Percentiles rank a stretch among this genome's conserved stretches.
phyloP scores from a whole-genome alignment of 2,888 invertebrate species.

The Lasioglossum marginatum region DNA sequence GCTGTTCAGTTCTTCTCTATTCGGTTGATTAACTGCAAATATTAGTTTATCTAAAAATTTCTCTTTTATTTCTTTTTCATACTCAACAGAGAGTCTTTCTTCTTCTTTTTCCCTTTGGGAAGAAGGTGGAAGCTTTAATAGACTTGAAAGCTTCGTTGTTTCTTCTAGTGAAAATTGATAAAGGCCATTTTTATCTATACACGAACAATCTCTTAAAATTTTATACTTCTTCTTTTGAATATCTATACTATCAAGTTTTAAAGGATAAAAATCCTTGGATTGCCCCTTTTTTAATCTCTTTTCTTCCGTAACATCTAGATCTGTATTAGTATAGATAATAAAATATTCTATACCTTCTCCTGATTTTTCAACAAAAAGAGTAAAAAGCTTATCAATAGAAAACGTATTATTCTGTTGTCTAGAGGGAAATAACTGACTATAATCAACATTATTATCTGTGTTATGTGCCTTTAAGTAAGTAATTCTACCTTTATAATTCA shows the following conservation, averaged over 20 bases:
- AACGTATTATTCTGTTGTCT: constrained; percentile 10
- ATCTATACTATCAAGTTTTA: constrained; percentile 21
- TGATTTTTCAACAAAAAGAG: constrained; percentile 22
- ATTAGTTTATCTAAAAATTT: background rate
- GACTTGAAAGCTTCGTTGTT: too few relatives aligned
- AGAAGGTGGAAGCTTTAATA: too few relatives aligned
- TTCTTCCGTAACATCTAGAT: constrained; percentile 24
- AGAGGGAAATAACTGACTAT: background rate
- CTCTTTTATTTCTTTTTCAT: background rate
- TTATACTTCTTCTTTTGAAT: background rate
- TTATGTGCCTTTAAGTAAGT: constrained; percentile 25
- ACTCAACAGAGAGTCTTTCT: too few relatives aligned
- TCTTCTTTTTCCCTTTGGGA: too few relatives aligned
- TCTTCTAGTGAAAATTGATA: too few relatives aligned
- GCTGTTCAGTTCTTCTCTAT: constrained; percentile 12
- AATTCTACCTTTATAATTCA: constrained; percentile 21
- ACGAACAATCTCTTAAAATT: too few relatives aligned
- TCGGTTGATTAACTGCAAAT: constrained; percentile 2
- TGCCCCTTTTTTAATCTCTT: background rate
- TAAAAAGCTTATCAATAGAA: constrained; percentile 29
- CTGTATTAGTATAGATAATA: background rate
- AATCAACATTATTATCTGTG: constrained; percentile 20
- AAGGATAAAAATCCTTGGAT: background rate
- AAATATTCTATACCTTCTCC: background rate
- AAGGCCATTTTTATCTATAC: too few relatives aligned